phyloP scores from a whole-genome alignment of 2,888 invertebrate genomes.

The Sinelater perroti region DNA sequence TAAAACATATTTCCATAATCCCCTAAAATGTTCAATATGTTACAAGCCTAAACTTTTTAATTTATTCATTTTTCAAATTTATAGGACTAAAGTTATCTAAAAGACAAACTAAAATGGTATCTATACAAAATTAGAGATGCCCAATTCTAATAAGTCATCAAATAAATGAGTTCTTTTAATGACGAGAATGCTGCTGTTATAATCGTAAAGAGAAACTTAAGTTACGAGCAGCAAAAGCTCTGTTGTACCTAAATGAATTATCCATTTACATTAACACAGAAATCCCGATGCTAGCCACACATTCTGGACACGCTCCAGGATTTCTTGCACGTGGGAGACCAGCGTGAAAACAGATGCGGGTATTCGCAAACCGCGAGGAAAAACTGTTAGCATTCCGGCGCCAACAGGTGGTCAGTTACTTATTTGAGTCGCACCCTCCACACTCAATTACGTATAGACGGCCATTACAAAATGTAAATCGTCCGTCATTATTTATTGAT shows the following conservation, averaged over 20 bases:
- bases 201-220: no score
- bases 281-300: conserved; percentile 29
- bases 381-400: conserved; percentile 35
- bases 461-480: conserved; percentile 27
- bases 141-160: no score
- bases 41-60: no score
- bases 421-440: conserved; percentile 33
- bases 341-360: conserved; percentile 38
- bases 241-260: conserved; percentile 21
- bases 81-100: no score
- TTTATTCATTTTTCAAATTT: no score
- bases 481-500: conserved; percentile 22
- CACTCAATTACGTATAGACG: conserved; percentile 28
- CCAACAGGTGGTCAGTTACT: conserved; percentile 44
- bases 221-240: no score
- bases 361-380: conserved; percentile 36
- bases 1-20: no score
- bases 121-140: no score
- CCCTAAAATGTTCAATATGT: no score
- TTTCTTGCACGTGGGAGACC: conserved; percentile 38
- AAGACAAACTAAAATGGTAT: no score
- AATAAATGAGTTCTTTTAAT: no score
- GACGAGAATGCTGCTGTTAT: no score
- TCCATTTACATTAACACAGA: conserved; percentile 34
- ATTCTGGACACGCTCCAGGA: conserved; percentile 41